A percentile compares a stretch with the other conserved stretches of the same genome.
Conservation (phyloP, 1,140 invertebrate genomes). For the Pachypsylla venusta region DNA sequence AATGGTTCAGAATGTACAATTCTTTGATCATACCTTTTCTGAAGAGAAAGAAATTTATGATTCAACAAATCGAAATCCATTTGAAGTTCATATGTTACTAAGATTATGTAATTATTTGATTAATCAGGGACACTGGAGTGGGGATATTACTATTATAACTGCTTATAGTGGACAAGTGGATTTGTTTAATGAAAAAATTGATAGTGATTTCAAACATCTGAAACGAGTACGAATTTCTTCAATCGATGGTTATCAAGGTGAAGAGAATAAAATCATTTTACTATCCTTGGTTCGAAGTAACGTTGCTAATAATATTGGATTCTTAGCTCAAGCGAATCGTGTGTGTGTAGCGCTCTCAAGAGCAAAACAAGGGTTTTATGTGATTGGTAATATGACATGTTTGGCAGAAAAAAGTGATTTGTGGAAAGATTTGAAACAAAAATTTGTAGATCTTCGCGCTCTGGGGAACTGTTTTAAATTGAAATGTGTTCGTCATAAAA, state of each 20-base stretch:
- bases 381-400: slow-evolving; percentile 36
- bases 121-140: slow-evolving; percentile 37
- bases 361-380: slow-evolving; percentile 52
- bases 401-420: slow-evolving; percentile 10
- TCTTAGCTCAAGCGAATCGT: slow-evolving; percentile 46
- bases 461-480: not conserved
- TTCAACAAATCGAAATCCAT: slow-evolving; percentile 19
- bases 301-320: slow-evolving; percentile 49
- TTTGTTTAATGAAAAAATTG: not conserved
- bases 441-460: slow-evolving; percentile 5
- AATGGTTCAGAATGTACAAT: slow-evolving; percentile 39
- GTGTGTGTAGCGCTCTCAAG: slow-evolving; percentile 70
- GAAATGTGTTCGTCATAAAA: not conserved
- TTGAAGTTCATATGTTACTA: slow-evolving; percentile 42
- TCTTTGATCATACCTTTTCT: slow-evolving; percentile 38
- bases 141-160: slow-evolving; percentile 47
- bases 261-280: slow-evolving; percentile 70
- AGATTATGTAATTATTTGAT: slow-evolving; percentile 41
- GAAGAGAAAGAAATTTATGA: slow-evolving; percentile 28
- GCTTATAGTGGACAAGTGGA: slow-evolving; percentile 42
- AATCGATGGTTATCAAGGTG: slow-evolving; percentile 72
- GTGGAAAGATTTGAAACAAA: slow-evolving; percentile 14
- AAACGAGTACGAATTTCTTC: slow-evolving; percentile 38
- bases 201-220: not conserved
- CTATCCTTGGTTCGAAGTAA: slow-evolving; percentile 68